Conservation (phyloP, 2,797 vertebrate genomes). For the Decapterus maruadsi region DNA sequence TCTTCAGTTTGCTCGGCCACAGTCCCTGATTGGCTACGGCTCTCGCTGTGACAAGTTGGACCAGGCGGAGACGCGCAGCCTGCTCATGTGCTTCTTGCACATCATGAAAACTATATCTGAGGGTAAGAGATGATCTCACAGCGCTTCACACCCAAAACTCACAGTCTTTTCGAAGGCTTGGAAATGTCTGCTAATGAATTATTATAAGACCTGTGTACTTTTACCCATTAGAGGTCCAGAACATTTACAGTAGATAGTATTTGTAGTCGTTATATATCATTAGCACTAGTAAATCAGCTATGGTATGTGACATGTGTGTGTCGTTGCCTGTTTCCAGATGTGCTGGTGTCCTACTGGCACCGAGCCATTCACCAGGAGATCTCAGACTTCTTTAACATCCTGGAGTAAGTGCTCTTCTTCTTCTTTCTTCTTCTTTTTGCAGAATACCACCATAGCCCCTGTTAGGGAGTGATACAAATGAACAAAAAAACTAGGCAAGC, state of each 20-base stretch:
- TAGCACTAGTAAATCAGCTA: not conserved
- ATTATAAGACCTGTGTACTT: not conserved
- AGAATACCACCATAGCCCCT: conserved; percentile 6
- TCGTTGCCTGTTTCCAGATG: conserved; percentile 85
- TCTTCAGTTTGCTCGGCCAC: conserved; percentile 91
- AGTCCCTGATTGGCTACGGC: conserved; percentile 96
- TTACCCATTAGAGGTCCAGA: not conserved
- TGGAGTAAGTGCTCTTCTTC: conserved; percentile 94
- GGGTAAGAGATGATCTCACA: conserved; percentile 80
- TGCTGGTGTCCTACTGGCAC: conserved; percentile 97
- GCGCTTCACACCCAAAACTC: not conserved
- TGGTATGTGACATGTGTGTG: conserved; percentile 23
- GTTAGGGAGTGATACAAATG: conserved; percentile 16
- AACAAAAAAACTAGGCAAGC: conserved; percentile 18
- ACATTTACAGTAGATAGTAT: not conserved
- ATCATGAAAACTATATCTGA: conserved; percentile 99
- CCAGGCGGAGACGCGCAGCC: conserved; percentile 96
- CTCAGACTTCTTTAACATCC: conserved; percentile 97
- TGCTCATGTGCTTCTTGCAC: conserved; percentile 98
- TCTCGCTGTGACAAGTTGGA: conserved; percentile 98
- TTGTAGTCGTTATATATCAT: not conserved
- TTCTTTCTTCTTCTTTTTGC: conserved; percentile 2
- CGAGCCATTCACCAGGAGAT: conserved; percentile 96
- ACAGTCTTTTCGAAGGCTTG: not conserved
- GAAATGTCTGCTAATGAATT: not conserved